phyloP scores from a whole-genome alignment of 2,113 vertebrate species.

The Osmerus mordax region DNA sequence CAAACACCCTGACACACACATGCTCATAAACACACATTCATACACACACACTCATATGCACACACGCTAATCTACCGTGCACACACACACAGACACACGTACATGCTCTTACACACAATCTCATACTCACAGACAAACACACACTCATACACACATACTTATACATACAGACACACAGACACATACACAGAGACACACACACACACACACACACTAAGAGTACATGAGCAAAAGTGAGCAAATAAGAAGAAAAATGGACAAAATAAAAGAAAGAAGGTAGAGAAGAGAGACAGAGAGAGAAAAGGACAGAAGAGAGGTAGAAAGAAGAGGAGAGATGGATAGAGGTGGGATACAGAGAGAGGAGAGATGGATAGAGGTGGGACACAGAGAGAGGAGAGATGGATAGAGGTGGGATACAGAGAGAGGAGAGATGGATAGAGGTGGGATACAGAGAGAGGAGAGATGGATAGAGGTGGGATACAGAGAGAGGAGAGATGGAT shows the following conservation, averaged over 20 bases:
- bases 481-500: too few species aligned
- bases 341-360: background rate
- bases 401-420: too few species aligned
- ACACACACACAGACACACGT: too few species aligned
- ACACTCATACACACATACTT: background rate
- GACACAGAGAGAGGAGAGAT: background rate
- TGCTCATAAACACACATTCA: too few species aligned
- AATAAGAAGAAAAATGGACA: constrained; percentile 24
- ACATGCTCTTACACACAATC: too few species aligned
- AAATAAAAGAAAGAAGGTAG: background rate
- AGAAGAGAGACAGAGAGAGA: constrained; percentile 4
- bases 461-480: too few species aligned
- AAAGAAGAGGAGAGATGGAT: background rate
- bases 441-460: too few species aligned
- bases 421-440: too few species aligned
- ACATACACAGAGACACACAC: background rate
- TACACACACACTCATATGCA: too few species aligned
- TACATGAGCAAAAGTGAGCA: background rate
- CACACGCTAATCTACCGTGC: too few species aligned
- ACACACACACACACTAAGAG: constrained; percentile 2
- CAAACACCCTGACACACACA: background rate
- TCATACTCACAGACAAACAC: background rate
- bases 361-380: background rate
- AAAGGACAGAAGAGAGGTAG: constrained; percentile 3
- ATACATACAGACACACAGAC: background rate